Evolutionary conservation across 1,140 invertebrate genomes (phyloP).

Genomic region (Brachionus koreanus): DNA sequence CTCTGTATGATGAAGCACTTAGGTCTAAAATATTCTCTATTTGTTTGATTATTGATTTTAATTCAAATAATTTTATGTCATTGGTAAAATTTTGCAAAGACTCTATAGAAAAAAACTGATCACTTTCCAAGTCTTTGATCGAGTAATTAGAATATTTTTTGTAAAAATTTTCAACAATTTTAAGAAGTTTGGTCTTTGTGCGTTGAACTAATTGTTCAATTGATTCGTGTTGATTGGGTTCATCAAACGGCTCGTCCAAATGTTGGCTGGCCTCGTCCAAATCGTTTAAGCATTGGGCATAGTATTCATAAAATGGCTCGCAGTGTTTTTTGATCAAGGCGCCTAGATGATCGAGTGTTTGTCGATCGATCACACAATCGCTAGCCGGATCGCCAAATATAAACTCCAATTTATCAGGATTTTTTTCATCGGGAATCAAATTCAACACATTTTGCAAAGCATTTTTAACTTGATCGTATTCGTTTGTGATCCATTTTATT

Average conservation of each 20-base stretch:
- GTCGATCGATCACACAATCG: background rate
- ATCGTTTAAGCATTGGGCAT: background rate
- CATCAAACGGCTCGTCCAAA: too few species aligned
- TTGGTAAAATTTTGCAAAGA: background rate
- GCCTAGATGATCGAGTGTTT: background rate
- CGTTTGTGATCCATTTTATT: background rate
- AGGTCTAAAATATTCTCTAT: background rate
- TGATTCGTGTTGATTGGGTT: background rate
- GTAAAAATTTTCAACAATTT: background rate
- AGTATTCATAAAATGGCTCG: background rate
- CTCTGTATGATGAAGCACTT: background rate
- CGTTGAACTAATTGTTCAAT: background rate
- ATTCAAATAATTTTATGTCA: background rate
- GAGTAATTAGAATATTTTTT: constrained; percentile 7
- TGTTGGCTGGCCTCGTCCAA: background rate
- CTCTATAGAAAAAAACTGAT: background rate
- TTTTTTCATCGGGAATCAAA: background rate
- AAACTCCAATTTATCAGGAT: background rate
- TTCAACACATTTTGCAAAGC: background rate
- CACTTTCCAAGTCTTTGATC: background rate
- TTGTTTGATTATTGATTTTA: background rate
- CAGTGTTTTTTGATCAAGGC: background rate
- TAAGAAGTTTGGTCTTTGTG: background rate
- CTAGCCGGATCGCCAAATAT: background rate
- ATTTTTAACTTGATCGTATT: background rate